Evolutionary conservation across 2,113 vertebrate species (phyloP).

Genomic region (Eulacestoma nigropectus): DNA sequence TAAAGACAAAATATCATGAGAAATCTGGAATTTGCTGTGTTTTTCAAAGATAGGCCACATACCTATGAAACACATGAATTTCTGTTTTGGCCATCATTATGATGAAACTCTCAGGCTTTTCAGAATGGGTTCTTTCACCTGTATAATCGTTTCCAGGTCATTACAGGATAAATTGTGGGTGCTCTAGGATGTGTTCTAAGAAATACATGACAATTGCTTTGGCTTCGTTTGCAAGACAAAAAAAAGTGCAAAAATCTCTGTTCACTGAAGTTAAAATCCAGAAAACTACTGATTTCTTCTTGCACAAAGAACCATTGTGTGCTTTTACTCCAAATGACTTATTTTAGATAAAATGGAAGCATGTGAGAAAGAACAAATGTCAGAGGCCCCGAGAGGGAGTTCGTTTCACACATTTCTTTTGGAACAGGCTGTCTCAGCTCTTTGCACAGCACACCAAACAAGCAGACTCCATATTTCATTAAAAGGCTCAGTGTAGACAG

Average conservation of each 20-base stretch:
- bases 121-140: neutral
- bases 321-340: neutral
- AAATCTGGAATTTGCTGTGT: neutral
- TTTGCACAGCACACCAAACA: neutral
- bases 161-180: neutral
- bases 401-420: neutral
- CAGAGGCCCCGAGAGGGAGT: neutral
- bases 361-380: neutral
- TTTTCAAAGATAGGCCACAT: neutral
- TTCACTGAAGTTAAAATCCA: neutral
- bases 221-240: neutral
- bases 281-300: neutral
- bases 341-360: neutral
- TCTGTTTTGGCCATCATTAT: neutral
- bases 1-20: neutral
- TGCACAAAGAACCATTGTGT: neutral
- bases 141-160: neutral
- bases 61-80: neutral
- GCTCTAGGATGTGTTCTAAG: neutral
- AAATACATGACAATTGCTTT: neutral
- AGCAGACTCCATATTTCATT: neutral
- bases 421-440: neutral
- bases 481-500: neutral
- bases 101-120: neutral
- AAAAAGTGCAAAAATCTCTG: neutral